These are phyloP conservation scores for Platanista minor DNA, from an alignment of 2,113 vertebrate species.

Conservation along the genomic window DNA sequence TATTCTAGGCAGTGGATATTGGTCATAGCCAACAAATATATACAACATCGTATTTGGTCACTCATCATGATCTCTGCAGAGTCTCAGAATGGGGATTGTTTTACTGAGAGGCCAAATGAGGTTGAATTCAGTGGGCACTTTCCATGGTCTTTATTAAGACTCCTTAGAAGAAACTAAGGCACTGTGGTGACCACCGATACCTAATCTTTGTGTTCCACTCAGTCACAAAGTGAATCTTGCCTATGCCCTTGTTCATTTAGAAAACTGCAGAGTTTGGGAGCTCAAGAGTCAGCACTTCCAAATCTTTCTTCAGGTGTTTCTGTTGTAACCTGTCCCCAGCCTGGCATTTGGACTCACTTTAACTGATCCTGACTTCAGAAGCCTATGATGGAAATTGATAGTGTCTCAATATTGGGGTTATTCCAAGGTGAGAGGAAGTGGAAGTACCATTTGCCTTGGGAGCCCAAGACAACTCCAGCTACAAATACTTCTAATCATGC, in stretches of 20 bases:
- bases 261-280: not conserved
- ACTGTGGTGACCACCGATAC: not conserved
- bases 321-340: not conserved
- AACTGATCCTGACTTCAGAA: not conserved
- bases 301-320: not conserved
- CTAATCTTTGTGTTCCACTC: not conserved
- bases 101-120: not conserved
- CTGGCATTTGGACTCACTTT: not conserved
- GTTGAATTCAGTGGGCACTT: not conserved
- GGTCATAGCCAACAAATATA: not conserved
- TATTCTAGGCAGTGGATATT: not conserved
- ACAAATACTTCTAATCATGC: not conserved
- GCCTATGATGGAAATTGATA: not conserved
- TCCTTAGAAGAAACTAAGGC: not conserved
- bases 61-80: not conserved
- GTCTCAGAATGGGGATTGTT: not conserved
- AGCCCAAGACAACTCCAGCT: not conserved
- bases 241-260: not conserved
- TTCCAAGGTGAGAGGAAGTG: not conserved
- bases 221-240: not conserved
- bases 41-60: not conserved
- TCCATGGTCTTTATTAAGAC: not conserved
- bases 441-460: not conserved
- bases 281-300: not conserved
- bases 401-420: not conserved